Conservation (phyloP, 2,888 invertebrate species). For the Scotopteryx bipunctaria region DNA sequence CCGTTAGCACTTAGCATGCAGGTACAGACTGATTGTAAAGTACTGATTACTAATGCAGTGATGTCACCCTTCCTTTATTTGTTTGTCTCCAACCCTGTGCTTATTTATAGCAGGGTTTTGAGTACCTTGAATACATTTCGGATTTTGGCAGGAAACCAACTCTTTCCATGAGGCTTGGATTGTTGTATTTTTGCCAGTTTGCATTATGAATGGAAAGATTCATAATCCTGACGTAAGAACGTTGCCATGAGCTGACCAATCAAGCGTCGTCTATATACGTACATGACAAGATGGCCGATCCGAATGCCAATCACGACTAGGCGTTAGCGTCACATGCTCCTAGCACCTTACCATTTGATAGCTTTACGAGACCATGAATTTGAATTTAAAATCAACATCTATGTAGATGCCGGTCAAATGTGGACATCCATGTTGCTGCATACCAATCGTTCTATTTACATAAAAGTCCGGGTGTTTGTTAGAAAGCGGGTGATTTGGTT, state of each 20-base stretch:
- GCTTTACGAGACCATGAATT: conserved; percentile 80
- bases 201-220: conserved; percentile 53
- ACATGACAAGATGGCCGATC: conserved; percentile 72
- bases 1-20: conserved; percentile 38
- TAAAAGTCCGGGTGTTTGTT: conserved; percentile 81
- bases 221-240: conserved; percentile 58
- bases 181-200: conserved; percentile 24
- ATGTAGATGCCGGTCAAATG: conserved; percentile 81
- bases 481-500: conserved; percentile 83
- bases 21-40: conserved; percentile 33
- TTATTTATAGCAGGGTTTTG: conserved; percentile 32
- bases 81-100: conserved; percentile 29
- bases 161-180: conserved; percentile 19
- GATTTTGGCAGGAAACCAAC: conserved; percentile 30
- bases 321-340: conserved; percentile 69
- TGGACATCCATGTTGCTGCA: conserved; percentile 73
- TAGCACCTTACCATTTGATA: conserved; percentile 77
- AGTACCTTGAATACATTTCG: conserved; percentile 28
- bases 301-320: conserved; percentile 72
- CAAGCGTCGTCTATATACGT: conserved; percentile 53
- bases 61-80: conserved; percentile 39
- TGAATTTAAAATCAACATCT: conserved; percentile 80
- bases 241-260: conserved; percentile 45
- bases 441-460: conserved; percentile 79
- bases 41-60: conserved; percentile 39